Percentiles rank a stretch among this genome's conserved stretches.
Evolutionary conservation across 2,888 invertebrate genomes (phyloP).

Genomic region (Odiellus spinosus): DNA sequence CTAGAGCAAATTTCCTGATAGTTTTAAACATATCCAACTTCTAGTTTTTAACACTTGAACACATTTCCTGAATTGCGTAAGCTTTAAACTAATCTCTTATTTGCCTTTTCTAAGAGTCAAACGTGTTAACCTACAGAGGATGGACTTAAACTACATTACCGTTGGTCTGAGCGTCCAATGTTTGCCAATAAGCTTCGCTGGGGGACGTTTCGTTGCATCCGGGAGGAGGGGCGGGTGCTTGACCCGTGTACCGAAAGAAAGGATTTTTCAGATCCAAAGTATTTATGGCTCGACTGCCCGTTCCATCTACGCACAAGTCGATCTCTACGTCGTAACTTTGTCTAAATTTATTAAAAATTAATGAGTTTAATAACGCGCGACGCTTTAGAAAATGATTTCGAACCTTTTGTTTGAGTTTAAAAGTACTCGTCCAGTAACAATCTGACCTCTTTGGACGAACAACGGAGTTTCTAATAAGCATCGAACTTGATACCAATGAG

Average conservation of each 20-base stretch:
- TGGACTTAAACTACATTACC: neutral
- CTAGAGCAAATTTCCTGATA: too few species aligned
- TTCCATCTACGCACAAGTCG: slow-evolving; percentile 76
- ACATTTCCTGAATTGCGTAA: too few species aligned
- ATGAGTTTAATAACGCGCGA: slow-evolving; percentile 1
- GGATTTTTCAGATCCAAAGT: slow-evolving; percentile 65
- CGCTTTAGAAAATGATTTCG: slow-evolving; percentile 11
- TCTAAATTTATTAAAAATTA: slow-evolving; percentile 31
- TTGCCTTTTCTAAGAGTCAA: too few species aligned
- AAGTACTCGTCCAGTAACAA: slow-evolving; percentile 67
- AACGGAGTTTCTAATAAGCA: slow-evolving; percentile 86
- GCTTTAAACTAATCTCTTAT: too few species aligned
- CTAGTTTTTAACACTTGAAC: too few species aligned
- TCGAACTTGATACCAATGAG: slow-evolving; percentile 91
- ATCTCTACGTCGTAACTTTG: slow-evolving; percentile 99
- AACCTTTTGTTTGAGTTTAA: slow-evolving; percentile 81
- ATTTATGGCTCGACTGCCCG: slow-evolving; percentile 62
- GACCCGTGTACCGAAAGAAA: slow-evolving; percentile 60
- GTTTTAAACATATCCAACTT: too few species aligned
- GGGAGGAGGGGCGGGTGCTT: slow-evolving; percentile 79
- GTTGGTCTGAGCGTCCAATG: slow-evolving; percentile 15
- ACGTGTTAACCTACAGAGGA: too few species aligned
- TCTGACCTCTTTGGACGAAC: slow-evolving; percentile 84
- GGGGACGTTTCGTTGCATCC: slow-evolving; percentile 80
- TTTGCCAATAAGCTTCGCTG: slow-evolving; percentile 71